Evolutionary conservation across 2,113 vertebrate genomes (phyloP).

Genomic region (Cricetomys ansorgei): DNA sequence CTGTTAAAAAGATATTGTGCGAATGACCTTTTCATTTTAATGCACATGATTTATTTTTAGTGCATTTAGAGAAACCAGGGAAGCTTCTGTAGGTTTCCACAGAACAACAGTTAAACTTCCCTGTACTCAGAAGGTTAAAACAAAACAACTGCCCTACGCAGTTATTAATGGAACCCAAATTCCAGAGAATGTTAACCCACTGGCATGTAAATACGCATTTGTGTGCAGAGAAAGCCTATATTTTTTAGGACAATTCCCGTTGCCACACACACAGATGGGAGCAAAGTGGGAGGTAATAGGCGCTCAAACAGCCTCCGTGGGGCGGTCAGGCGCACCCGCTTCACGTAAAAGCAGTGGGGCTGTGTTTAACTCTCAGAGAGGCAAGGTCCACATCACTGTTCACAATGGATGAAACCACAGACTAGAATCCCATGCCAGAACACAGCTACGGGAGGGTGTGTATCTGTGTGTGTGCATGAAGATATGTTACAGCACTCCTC

Average conservation of each 20-base stretch:
- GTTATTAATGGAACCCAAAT: slow-evolving; percentile 60
- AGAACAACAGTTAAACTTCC: slow-evolving; percentile 53
- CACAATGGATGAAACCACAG: slow-evolving; percentile 88
- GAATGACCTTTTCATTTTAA: slow-evolving; percentile 54
- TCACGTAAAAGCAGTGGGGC: slow-evolving; percentile 79
- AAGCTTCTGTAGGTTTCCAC: background rate
- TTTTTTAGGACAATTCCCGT: slow-evolving; percentile 87
- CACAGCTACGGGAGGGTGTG: slow-evolving; percentile 80
- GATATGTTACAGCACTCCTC: slow-evolving; percentile 68
- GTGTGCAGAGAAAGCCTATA: slow-evolving; percentile 81
- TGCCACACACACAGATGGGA: slow-evolving; percentile 88
- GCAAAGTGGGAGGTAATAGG: slow-evolving; percentile 88
- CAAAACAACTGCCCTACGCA: background rate
- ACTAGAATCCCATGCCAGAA: slow-evolving; percentile 83
- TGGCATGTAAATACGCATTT: slow-evolving; percentile 57
- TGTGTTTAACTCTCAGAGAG: slow-evolving; percentile 84
- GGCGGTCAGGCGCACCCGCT: slow-evolving; percentile 83
- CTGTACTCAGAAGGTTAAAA: slow-evolving; percentile 52
- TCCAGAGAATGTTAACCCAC: slow-evolving; percentile 54
- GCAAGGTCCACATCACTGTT: slow-evolving; percentile 79
- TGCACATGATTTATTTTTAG: background rate
- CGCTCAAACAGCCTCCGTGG: slow-evolving; percentile 77
- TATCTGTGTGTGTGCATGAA: no score
- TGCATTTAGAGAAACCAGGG: slow-evolving; percentile 40
- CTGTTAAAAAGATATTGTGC: slow-evolving; percentile 43